A percentile compares a stretch with the other conserved stretches of the same genome.
Conservation (phyloP, 2,113 vertebrate genomes). For the Nothoprocta perdicaria region DNA sequence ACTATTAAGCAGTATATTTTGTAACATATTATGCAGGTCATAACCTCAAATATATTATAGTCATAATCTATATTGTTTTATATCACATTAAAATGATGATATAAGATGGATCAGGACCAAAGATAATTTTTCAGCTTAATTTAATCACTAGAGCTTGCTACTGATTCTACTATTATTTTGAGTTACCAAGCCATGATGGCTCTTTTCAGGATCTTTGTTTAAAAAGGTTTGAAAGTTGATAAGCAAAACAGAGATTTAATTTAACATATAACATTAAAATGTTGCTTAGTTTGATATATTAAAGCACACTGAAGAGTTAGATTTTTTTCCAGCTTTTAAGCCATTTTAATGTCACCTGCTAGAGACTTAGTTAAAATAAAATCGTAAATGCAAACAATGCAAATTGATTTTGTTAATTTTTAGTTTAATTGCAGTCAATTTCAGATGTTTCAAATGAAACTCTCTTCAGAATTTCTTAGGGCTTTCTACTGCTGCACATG, state of each 20-base stretch:
- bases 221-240: background rate
- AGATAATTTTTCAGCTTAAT: background rate
- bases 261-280: background rate
- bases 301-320: background rate
- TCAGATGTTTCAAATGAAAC: background rate
- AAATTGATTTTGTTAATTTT: background rate
- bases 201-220: background rate
- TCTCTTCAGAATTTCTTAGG: background rate
- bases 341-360: background rate
- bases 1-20: background rate
- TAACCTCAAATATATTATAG: background rate
- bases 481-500: background rate
- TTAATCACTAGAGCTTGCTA: background rate
- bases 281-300: background rate
- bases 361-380: background rate
- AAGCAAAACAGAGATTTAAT: background rate
- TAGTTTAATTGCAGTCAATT: background rate
- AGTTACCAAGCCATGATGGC: background rate
- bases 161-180: background rate
- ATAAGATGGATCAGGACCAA: background rate
- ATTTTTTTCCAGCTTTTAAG: background rate
- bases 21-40: background rate
- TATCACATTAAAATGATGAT: background rate
- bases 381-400: no score
- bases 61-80: background rate